Conservation (phyloP, 1,140 invertebrate genomes). For the Ceratina australensis region DNA sequence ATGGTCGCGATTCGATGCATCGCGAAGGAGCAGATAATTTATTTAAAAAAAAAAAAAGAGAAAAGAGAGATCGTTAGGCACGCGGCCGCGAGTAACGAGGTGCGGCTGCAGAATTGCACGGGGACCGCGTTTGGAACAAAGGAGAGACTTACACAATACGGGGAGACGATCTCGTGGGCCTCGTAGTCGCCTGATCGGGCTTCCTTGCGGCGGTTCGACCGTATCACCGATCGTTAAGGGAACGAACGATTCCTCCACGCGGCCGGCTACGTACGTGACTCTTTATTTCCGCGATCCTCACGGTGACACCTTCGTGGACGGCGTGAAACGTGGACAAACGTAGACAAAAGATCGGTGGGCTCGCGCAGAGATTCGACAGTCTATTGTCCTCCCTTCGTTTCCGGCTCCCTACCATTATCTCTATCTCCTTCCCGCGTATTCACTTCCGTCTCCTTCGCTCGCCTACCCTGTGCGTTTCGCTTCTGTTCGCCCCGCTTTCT, state of each 20-base stretch:
- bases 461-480: constrained; percentile 2
- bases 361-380: constrained; percentile 22
- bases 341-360: constrained; percentile 27
- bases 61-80: not conserved
- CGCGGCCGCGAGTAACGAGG: not conserved
- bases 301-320: constrained; percentile 3
- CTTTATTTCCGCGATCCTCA: not conserved
- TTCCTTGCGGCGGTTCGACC: not conserved
- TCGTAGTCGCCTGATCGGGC: not conserved
- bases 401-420: constrained; percentile 19
- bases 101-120: not conserved
- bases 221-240: constrained; percentile 1
- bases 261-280: not conserved
- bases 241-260: not conserved
- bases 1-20: no score
- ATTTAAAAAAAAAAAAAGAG: not conserved
- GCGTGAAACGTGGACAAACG: constrained; percentile 23
- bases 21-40: not conserved
- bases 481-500: constrained; percentile 1
- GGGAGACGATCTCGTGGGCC: not conserved
- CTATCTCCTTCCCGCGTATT: constrained; percentile 17
- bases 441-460: not conserved
- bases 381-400: constrained; percentile 38
- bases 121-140: not conserved
- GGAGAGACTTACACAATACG: constrained; percentile 13